Percentiles rank a stretch among this genome's conserved stretches.
phyloP scores from a whole-genome alignment of 2,888 invertebrate species.

The Drosophila sordidapex region DNA sequence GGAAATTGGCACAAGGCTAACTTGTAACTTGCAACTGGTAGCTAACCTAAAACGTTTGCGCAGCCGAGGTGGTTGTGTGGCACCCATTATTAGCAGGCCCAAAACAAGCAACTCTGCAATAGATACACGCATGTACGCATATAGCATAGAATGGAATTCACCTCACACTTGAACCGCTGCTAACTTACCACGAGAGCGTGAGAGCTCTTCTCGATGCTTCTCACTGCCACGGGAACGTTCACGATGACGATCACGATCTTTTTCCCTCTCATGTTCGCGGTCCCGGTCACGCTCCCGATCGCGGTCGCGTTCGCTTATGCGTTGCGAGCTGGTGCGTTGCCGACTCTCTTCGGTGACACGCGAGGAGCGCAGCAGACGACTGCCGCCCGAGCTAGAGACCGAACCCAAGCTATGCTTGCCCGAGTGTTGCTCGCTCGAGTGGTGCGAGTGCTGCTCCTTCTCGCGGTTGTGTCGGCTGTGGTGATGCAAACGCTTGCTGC shows the following conservation, averaged over 20 bases:
- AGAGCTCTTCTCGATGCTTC: constrained; percentile 46
- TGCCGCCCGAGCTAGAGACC: constrained; percentile 38
- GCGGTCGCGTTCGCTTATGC: constrained; percentile 54
- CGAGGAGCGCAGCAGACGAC: constrained; percentile 62
- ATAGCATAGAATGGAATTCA: neutral
- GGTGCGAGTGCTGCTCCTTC: constrained; percentile 42
- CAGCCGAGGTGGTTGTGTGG: constrained; percentile 79
- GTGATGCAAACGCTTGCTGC: constrained; percentile 64
- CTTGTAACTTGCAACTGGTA: constrained; percentile 7
- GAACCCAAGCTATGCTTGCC: constrained; percentile 45
- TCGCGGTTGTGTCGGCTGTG: constrained; percentile 66
- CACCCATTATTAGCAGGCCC: constrained; percentile 82
- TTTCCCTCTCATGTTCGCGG: constrained; percentile 27
- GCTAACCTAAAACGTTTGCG: constrained; percentile 80
- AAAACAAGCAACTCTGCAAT: constrained; percentile 81
- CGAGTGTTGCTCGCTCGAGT: constrained; percentile 46
- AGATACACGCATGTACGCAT: constrained; percentile 16
- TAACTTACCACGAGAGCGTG: constrained; percentile 64
- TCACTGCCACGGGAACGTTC: constrained; percentile 35
- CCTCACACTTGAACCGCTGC: neutral
- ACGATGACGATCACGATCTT: neutral
- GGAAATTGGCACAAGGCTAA: constrained; percentile 6
- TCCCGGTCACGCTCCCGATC: constrained; percentile 60
- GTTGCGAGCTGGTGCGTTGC: constrained; percentile 57
- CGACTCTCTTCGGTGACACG: constrained; percentile 66